Conservation (phyloP, 2,113 vertebrate genomes). For the Nannospalax galili region DNA sequence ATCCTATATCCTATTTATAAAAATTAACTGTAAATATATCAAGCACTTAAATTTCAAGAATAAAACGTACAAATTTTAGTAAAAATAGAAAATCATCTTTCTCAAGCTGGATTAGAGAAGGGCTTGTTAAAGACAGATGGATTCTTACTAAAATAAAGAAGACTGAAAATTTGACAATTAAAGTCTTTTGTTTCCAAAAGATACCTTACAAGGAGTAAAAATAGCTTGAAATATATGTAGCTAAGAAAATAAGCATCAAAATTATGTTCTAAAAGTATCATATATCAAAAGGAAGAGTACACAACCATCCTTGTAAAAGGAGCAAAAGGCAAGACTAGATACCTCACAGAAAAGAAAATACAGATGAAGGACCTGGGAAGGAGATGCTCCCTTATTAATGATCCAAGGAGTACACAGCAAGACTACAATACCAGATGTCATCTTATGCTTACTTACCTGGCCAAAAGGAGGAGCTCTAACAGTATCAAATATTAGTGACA, state of each 20-base stretch:
- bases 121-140: background rate
- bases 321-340: background rate
- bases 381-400: background rate
- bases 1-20: background rate
- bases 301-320: background rate
- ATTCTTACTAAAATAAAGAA: background rate
- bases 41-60: background rate
- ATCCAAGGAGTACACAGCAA: background rate
- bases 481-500: background rate
- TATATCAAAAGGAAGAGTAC: background rate
- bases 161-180: background rate
- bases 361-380: background rate
- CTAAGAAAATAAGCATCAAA: background rate
- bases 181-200: conserved; percentile 15
- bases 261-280: background rate
- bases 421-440: background rate
- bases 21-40: background rate
- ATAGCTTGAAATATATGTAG: background rate
- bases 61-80: background rate
- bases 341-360: background rate
- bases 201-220: background rate
- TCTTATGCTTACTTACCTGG: background rate
- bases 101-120: background rate
- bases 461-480: background rate
- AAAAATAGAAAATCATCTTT: background rate